phyloP scores from a whole-genome alignment of 2,113 vertebrate genomes.

The Pholis gunnellus region DNA sequence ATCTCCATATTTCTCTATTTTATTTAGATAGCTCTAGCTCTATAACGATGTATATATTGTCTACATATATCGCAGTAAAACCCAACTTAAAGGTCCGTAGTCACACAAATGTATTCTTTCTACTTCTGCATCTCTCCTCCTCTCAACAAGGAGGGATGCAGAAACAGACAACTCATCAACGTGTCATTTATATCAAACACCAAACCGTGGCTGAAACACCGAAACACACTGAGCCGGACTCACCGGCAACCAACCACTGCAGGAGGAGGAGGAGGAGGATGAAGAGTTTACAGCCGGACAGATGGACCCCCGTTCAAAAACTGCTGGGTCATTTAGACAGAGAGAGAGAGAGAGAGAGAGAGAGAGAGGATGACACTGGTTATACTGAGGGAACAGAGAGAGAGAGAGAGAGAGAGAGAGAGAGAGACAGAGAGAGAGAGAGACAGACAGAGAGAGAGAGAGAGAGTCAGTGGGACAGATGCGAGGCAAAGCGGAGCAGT shows the following conservation, averaged over 20 bases:
- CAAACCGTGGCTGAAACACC: slow-evolving; percentile 40
- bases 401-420: slow-evolving; percentile 38
- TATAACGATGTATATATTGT: background rate
- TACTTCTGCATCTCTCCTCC: background rate
- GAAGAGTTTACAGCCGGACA: slow-evolving; percentile 66
- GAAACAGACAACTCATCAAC: background rate
- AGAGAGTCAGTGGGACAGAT: slow-evolving; percentile 83
- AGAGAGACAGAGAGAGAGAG: slow-evolving; percentile 42
- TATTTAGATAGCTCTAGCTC: background rate
- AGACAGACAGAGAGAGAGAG: slow-evolving; percentile 64
- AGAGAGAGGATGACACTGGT: slow-evolving; percentile 54
- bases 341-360: slow-evolving; percentile 34
- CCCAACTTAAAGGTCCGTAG: background rate
- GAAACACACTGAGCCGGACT: slow-evolving; percentile 47
- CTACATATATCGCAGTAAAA: background rate
- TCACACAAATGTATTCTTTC: background rate
- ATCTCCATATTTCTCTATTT: background rate
- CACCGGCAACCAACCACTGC: slow-evolving; percentile 54
- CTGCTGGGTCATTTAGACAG: slow-evolving; percentile 74
- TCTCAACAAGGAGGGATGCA: background rate
- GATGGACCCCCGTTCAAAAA: slow-evolving; percentile 73
- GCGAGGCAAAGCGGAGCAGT: slow-evolving; percentile 77
- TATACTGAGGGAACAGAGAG: slow-evolving; percentile 42
- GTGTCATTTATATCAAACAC: slow-evolving; percentile 16
- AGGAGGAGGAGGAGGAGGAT: slow-evolving; percentile 43